These are phyloP conservation scores for Thecophora atra DNA, from an alignment of 2,888 invertebrate genomes.

Conservation along the genomic window DNA sequence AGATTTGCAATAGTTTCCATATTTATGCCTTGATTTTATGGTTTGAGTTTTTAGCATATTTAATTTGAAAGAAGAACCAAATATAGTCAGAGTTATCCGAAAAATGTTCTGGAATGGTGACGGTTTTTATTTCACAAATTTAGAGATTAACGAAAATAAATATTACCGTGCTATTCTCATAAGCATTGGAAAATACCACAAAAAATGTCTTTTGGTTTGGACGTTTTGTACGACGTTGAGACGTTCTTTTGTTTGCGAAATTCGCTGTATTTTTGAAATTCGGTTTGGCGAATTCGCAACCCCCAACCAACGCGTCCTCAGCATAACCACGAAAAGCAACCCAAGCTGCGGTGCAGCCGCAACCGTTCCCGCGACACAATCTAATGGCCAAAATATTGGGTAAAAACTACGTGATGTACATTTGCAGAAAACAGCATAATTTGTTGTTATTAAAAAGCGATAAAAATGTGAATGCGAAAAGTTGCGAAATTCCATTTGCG, in stretches of 20 bases:
- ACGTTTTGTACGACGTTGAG: no score
- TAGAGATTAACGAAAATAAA: no score
- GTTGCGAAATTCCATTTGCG: constrained; percentile 26
- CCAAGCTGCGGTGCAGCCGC: background rate
- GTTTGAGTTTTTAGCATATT: no score
- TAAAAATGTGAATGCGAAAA: constrained; percentile 15
- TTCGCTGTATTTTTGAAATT: constrained; percentile 13
- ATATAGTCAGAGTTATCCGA: no score
- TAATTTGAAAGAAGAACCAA: no score
- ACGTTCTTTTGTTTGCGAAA: constrained; percentile 6
- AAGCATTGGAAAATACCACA: background rate
- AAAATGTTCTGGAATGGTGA: no score
- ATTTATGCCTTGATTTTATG: no score
- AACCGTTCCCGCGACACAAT: constrained; percentile 11
- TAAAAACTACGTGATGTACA: background rate
- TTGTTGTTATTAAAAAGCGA: constrained; percentile 29
- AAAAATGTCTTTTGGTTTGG: background rate
- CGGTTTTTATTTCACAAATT: no score
- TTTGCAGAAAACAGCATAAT: constrained; percentile 6
- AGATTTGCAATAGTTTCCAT: no score
- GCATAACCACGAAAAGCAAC: constrained; percentile 17
- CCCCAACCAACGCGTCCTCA: background rate
- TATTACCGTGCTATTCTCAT: no score
- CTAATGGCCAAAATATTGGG: constrained; percentile 6
- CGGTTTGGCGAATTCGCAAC: background rate